Conservation (phyloP, 2,113 vertebrate genomes). For the Hiodon tergisus region DNA sequence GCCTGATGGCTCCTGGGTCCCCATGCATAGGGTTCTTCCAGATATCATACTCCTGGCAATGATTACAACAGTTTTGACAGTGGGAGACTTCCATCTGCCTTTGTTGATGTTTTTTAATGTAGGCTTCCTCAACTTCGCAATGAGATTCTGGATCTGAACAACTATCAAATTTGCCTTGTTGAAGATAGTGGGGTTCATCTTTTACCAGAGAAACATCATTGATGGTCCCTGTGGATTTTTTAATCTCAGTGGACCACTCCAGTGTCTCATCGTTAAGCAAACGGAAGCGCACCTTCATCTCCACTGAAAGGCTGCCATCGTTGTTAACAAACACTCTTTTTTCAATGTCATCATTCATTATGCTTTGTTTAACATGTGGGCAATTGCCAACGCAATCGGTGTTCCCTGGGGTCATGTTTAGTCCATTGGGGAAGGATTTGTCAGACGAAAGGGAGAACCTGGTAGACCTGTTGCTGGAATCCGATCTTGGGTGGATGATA, state of each 20-base stretch:
- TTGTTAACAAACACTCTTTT: constrained; percentile 77
- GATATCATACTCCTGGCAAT: constrained; percentile 65
- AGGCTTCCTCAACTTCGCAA: constrained; percentile 58
- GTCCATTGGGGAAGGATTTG: constrained; percentile 58
- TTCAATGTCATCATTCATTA: constrained; percentile 74
- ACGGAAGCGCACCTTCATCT: constrained; percentile 85
- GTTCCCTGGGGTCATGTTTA: constrained; percentile 18
- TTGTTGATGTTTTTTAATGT: constrained; percentile 52
- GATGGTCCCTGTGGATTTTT: constrained; percentile 55
- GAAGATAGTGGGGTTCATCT: constrained; percentile 33
- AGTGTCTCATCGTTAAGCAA: constrained; percentile 69
- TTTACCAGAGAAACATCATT: constrained; percentile 52
- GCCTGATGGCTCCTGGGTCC: constrained; percentile 32
- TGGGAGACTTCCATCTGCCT: constrained; percentile 41
- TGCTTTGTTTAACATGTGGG: constrained; percentile 46
- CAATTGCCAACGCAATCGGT: constrained; percentile 22
- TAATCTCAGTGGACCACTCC: constrained; percentile 75
- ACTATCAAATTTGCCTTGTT: constrained; percentile 57
- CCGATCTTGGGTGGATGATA: constrained; percentile 74
- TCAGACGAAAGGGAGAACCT: constrained; percentile 72
- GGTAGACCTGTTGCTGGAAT: constrained; percentile 63
- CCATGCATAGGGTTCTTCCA: constrained; percentile 77
- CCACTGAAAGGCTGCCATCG: constrained; percentile 82
- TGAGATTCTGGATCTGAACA: constrained; percentile 65
- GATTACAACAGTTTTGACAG: constrained; percentile 58